Percentiles rank a stretch among this genome's conserved stretches.
Conservation (phyloP, 1,140 invertebrate species). For the Rhagoletis zephyria region DNA sequence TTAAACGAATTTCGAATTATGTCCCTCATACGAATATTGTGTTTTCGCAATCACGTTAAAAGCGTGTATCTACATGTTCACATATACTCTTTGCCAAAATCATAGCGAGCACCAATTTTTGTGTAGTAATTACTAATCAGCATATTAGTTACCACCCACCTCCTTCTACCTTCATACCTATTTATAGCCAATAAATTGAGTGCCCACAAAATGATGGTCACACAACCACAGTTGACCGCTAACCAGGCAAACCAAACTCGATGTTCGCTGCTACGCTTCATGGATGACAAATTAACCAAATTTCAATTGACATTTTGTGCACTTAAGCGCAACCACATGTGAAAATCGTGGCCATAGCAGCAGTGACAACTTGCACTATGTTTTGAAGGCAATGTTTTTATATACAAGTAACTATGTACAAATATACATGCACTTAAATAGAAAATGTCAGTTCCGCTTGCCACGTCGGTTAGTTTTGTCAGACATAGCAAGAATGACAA, state of each 20-base stretch:
- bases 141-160: no score
- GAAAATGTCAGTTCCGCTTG: background rate
- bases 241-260: background rate
- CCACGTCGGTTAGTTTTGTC: background rate
- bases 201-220: background rate
- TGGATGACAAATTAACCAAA: slow-evolving; percentile 51
- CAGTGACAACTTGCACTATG: slow-evolving; percentile 11
- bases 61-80: no score
- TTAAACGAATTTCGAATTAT: no score
- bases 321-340: slow-evolving; percentile 51
- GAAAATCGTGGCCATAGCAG: background rate
- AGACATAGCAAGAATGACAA: background rate
- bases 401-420: background rate
- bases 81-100: no score
- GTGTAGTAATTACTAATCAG: no score
- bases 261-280: slow-evolving; percentile 15
- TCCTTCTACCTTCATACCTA: no score
- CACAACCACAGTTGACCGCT: slow-evolving; percentile 12
- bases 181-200: background rate
- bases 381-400: background rate
- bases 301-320: slow-evolving; percentile 52
- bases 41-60: no score
- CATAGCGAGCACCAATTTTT: no score
- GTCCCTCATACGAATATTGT: no score
- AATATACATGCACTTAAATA: background rate